A percentile compares a stretch with the other conserved stretches of the same genome.
Conservation (phyloP, 2,888 invertebrate genomes). For the Epistrophe eligans region DNA sequence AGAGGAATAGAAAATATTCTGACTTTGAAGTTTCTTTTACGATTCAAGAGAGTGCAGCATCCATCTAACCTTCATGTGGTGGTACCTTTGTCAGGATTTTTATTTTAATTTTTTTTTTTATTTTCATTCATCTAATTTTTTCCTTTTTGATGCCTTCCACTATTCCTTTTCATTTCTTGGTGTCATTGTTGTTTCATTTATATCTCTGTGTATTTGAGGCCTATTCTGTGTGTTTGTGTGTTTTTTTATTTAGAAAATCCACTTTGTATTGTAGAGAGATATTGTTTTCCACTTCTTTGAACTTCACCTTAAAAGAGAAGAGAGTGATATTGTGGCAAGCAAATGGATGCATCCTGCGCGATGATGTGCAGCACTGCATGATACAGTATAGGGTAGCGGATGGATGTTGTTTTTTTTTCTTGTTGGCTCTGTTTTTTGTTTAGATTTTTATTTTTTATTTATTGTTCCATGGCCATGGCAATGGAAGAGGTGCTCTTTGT, state of each 20-base stretch:
- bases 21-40: background rate
- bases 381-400: background rate
- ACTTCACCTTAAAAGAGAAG: slow-evolving; percentile 70
- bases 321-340: slow-evolving; percentile 12
- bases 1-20: background rate
- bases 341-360: slow-evolving; percentile 51
- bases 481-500: slow-evolving; percentile 59
- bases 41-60: background rate
- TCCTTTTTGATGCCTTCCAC: slow-evolving; percentile 27
- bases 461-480: slow-evolving; percentile 58
- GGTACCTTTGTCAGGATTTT: slow-evolving; percentile 55
- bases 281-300: slow-evolving; percentile 76
- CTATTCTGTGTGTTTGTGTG: slow-evolving; percentile 19
- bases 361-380: slow-evolving; percentile 8
- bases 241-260: slow-evolving; percentile 40
- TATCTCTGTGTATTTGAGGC: slow-evolving; percentile 5
- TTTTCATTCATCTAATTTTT: slow-evolving; percentile 66
- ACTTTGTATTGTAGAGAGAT: slow-evolving; percentile 57
- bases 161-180: slow-evolving; percentile 27
- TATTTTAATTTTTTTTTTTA: background rate
- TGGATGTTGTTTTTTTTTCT: slow-evolving; percentile 39
- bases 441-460: slow-evolving; percentile 35
- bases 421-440: slow-evolving; percentile 50
- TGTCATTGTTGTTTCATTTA: background rate
- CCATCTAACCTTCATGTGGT: slow-evolving; percentile 24